Conservation (phyloP, 2,113 vertebrate species). For the Galbula dea region DNA sequence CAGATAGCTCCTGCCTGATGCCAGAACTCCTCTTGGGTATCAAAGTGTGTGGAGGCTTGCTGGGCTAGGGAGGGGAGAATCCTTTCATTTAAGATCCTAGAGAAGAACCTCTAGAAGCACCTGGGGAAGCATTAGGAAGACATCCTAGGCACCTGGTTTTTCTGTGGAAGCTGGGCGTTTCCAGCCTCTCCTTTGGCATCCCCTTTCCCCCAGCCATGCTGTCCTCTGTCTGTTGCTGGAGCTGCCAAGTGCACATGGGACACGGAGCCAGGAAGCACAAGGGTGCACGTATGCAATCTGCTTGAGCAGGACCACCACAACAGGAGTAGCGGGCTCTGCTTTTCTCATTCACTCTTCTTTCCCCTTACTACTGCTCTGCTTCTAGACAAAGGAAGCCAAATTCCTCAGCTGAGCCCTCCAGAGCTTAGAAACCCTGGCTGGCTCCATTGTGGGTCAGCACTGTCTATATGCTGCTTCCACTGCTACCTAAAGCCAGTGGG, state of each 20-base stretch:
- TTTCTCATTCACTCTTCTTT: neutral
- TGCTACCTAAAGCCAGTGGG: neutral
- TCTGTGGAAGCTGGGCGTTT: neutral
- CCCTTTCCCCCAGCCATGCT: neutral
- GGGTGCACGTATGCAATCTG: neutral
- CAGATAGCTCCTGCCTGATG: neutral
- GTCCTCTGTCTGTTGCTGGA: neutral
- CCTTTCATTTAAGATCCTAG: neutral
- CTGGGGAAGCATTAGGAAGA: neutral
- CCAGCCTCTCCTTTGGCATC: neutral
- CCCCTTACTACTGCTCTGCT: neutral
- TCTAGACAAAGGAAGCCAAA: neutral
- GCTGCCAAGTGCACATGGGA: neutral
- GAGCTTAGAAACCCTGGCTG: slow-evolving; percentile 28
- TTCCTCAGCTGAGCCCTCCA: neutral
- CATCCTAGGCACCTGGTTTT: neutral
- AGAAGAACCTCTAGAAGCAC: neutral
- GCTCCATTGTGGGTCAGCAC: neutral
- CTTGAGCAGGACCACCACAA: neutral
- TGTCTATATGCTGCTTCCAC: neutral
- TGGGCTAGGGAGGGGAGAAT: neutral
- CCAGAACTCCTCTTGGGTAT: neutral
- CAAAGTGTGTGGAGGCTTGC: neutral
- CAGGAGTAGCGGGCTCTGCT: neutral
- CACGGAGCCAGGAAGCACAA: neutral